phyloP scores from a whole-genome alignment of 1,140 invertebrate species.

The Drosophila kikkawai region DNA sequence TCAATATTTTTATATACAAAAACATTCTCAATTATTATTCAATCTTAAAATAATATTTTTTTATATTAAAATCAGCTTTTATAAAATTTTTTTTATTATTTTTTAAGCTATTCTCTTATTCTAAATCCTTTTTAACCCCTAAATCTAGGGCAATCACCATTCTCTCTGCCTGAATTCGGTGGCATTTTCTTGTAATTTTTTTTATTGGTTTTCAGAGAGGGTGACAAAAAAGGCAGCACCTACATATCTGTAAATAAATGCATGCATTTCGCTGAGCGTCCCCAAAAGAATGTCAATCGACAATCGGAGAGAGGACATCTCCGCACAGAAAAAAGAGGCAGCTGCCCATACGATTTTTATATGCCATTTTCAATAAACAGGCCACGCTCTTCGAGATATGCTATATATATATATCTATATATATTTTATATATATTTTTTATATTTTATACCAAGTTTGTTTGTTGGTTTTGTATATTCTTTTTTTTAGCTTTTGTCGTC shows the following conservation, averaged over 20 bases:
- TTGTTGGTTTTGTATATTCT: slow-evolving; percentile 1
- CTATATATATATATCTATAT: not conserved
- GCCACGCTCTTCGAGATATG: slow-evolving; percentile 17
- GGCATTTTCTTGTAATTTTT: not conserved
- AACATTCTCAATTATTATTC: too few species aligned
- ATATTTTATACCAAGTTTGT: slow-evolving; percentile 9
- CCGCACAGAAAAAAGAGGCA: not conserved
- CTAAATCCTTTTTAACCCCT: not conserved
- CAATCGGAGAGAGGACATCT: slow-evolving; percentile 29
- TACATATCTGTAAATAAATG: slow-evolving; percentile 41
- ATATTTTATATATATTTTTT: not conserved
- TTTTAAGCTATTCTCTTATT: not conserved
- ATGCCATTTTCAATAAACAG: slow-evolving; percentile 76
- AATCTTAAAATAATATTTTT: not conserved
- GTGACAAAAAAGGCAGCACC: slow-evolving; percentile 8
- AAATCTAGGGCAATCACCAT: not conserved
- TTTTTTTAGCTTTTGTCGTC: slow-evolving; percentile 20
- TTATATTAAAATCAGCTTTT: not conserved
- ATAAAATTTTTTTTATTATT: not conserved
- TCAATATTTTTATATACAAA: too few species aligned
- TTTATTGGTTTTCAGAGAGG: slow-evolving; percentile 2
- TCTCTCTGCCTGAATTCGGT: not conserved
- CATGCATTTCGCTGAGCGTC: slow-evolving; percentile 23
- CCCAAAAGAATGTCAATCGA: slow-evolving; percentile 48
- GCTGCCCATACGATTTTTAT: slow-evolving; percentile 60